These are phyloP conservation scores for Mobula hypostoma DNA, from an alignment of 2,113 vertebrate genomes.

Conservation along the genomic window DNA sequence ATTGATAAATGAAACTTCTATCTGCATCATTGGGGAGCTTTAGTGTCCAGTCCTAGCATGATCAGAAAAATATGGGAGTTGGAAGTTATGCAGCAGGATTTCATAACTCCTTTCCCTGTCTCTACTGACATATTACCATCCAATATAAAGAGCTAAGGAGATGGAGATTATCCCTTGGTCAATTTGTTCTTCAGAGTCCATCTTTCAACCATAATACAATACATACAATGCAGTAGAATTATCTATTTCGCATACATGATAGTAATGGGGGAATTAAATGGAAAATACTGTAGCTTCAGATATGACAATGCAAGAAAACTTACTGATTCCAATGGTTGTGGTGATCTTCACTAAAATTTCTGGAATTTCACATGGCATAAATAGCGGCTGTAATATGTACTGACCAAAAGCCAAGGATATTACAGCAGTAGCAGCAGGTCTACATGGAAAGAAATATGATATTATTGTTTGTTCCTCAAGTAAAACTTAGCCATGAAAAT, in stretches of 20 bases:
- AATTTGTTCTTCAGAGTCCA: neutral
- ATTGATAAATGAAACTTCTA: neutral
- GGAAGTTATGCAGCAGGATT: neutral
- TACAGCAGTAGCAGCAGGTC: slow-evolving; percentile 83
- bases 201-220: too few relatives aligned
- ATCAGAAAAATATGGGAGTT: neutral
- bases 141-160: neutral
- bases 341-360: slow-evolving; percentile 79
- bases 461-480: neutral
- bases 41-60: neutral
- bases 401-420: slow-evolving; percentile 88
- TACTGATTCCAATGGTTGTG: slow-evolving; percentile 85
- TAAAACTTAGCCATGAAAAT: neutral
- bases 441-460: slow-evolving; percentile 46
- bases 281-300: neutral
- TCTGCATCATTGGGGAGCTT: neutral
- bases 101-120: neutral
- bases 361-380: slow-evolving; percentile 83
- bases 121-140: neutral
- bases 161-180: neutral
- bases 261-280: neutral
- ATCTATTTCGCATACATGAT: neutral
- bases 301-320: slow-evolving; percentile 48
- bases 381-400: slow-evolving; percentile 89
- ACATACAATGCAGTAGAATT: too few relatives aligned